Percentiles rank a stretch among this genome's conserved stretches.
Conservation (phyloP, 2,888 invertebrate genomes). For the Argyresthia goedartella region DNA sequence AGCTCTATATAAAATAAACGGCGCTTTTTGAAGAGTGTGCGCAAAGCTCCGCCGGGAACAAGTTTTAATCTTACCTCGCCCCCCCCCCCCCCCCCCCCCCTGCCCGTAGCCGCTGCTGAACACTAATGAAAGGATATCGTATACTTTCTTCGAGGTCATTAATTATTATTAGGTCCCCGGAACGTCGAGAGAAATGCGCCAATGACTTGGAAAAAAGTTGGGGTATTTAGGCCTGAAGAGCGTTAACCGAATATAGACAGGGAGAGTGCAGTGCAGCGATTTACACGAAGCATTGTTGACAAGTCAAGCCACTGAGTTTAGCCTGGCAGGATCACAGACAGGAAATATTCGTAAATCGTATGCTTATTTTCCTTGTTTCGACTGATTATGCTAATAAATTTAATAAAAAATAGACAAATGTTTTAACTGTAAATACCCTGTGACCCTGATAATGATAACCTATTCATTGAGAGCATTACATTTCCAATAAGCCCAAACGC, state of each 20-base stretch:
- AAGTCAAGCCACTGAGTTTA: too few relatives aligned
- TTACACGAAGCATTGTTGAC: too few relatives aligned
- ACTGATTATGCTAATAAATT: too few relatives aligned
- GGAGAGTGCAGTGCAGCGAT: too few relatives aligned
- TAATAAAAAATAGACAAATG: too few relatives aligned
- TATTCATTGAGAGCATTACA: too few relatives aligned
- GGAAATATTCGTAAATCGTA: too few relatives aligned
- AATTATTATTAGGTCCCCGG: constrained; percentile 63
- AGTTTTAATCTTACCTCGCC: constrained; percentile 58
- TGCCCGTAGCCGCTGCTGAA: constrained; percentile 28
- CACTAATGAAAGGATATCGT: constrained; percentile 69
- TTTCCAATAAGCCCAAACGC: too few relatives aligned
- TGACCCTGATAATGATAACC: too few relatives aligned
- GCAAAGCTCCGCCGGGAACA: constrained; percentile 20
- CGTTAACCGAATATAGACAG: constrained; percentile 2
- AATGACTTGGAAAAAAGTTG: constrained; percentile 60
- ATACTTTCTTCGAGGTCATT: constrained; percentile 60
- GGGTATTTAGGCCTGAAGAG: constrained; percentile 47
- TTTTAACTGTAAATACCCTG: too few relatives aligned
- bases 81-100: constrained; percentile 19
- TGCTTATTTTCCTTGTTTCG: too few relatives aligned
- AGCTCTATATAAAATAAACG: neutral
- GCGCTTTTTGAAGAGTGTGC: neutral
- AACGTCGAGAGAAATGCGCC: constrained; percentile 41
- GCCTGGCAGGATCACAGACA: too few relatives aligned